These are phyloP conservation scores for Drosophila ustulata DNA, from an alignment of 2,888 invertebrate species.

Conservation along the genomic window DNA sequence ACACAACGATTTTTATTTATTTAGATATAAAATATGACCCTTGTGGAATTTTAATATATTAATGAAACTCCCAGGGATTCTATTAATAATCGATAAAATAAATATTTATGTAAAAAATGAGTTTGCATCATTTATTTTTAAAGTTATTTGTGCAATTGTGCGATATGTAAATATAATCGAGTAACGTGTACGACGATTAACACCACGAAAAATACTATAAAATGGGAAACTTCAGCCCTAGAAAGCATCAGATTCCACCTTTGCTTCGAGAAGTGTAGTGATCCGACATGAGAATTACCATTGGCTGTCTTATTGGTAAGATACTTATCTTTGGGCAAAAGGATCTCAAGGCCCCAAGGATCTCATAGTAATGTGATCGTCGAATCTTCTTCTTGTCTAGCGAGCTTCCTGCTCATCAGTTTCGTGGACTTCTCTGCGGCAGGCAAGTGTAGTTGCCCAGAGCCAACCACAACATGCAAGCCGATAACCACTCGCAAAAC, in stretches of 20 bases:
- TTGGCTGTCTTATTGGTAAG: constrained; percentile 18
- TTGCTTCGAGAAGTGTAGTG: not conserved
- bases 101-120: not conserved
- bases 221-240: not conserved
- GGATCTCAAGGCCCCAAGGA: not conserved
- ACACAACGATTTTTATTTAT: no score
- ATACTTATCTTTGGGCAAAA: not conserved
- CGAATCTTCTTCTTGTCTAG: not conserved
- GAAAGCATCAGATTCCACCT: constrained; percentile 7
- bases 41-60: no score
- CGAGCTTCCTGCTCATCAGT: constrained; percentile 16
- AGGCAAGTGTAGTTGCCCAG: not conserved
- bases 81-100: not conserved
- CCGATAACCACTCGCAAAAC: not conserved
- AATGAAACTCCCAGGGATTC: not conserved
- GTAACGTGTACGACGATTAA: no score
- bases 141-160: constrained; percentile 17
- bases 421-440: not conserved
- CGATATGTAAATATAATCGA: not conserved
- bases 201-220: constrained; percentile 3
- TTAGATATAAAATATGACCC: no score
- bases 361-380: not conserved
- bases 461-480: not conserved
- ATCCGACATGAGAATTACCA: constrained; percentile 4
- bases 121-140: constrained; percentile 2